Evolutionary conservation across 2,797 vertebrate genomes (phyloP).

Genomic region (Amazonetta brasiliensis): DNA sequence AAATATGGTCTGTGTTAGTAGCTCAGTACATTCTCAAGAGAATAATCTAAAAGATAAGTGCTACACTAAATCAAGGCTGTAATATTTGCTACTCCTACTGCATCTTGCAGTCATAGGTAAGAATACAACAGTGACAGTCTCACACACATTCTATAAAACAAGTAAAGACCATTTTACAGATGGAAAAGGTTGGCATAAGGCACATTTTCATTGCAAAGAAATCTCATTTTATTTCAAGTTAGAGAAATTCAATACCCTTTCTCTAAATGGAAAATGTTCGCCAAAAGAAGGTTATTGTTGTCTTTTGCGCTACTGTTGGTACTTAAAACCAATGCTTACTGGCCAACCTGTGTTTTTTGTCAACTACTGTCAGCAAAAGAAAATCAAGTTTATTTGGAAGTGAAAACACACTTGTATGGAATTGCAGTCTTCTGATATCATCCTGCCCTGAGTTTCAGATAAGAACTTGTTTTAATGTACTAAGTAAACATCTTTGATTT

Average conservation of each 20-base stretch:
- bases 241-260: background rate
- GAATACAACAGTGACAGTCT: background rate
- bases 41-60: background rate
- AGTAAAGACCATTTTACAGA: background rate
- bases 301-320: background rate
- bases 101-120: background rate
- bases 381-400: background rate
- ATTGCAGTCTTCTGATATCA: background rate
- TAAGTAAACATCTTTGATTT: background rate
- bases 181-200: background rate
- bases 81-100: background rate
- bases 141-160: background rate
- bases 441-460: background rate
- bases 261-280: background rate
- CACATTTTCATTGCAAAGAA: background rate
- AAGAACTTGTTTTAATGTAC: background rate
- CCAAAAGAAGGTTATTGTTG: background rate
- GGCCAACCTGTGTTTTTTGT: background rate
- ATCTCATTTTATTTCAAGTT: background rate
- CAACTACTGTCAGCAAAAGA: background rate
- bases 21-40: background rate
- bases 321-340: background rate
- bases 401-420: background rate
- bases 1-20: background rate
- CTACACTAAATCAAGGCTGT: background rate